Conservation (phyloP, 2,888 invertebrate species). For the Agriopis aurantiaria region DNA sequence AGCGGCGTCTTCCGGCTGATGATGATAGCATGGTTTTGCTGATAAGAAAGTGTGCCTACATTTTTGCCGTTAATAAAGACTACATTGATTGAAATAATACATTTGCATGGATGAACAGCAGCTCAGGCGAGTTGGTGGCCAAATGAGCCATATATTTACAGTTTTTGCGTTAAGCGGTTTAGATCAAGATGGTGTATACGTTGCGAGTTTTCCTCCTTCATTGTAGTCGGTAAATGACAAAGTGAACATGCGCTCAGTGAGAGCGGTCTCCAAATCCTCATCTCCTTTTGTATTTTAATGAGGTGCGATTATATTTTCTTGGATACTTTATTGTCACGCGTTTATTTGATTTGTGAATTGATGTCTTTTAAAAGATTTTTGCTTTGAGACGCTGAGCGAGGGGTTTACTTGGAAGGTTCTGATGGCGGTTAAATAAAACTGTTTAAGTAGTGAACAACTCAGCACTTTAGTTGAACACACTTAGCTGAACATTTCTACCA, state of each 20-base stretch:
- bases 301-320: constrained; percentile 59
- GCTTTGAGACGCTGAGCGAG: constrained; percentile 9
- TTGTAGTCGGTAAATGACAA: too few species aligned
- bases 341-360: constrained; percentile 37
- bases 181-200: too few species aligned
- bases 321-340: constrained; percentile 32
- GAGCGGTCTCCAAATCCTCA: constrained; percentile 27
- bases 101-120: too few species aligned
- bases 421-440: constrained; percentile 10
- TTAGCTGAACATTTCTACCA: not conserved
- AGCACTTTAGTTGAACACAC: not conserved
- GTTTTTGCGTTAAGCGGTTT: too few species aligned
- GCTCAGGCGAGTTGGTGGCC: too few species aligned
- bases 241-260: not conserved
- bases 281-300: constrained; percentile 70
- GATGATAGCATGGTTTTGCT: too few species aligned
- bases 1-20: too few species aligned
- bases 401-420: not conserved
- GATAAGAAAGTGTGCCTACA: too few species aligned
- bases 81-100: too few species aligned
- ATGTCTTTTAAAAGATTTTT: constrained; percentile 25
- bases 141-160: too few species aligned
- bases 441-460: constrained; percentile 1
- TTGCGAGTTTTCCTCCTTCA: too few species aligned
- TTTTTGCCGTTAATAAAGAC: too few species aligned